Evolutionary conservation across 1,140 invertebrate species (phyloP).

Genomic region (Drosophila takahashii): DNA sequence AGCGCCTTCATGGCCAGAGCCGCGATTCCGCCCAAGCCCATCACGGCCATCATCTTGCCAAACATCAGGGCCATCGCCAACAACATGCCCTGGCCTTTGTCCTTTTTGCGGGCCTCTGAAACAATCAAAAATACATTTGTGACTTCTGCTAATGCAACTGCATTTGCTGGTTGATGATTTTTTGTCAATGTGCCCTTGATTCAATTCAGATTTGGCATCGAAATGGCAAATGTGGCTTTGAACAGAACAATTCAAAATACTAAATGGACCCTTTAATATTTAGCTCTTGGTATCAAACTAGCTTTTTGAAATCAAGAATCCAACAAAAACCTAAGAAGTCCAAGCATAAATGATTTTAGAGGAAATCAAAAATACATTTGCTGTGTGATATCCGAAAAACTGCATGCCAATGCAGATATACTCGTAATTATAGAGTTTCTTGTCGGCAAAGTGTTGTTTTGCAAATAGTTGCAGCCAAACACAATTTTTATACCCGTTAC

Average conservation of each 20-base stretch:
- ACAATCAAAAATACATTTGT: slow-evolving; percentile 45
- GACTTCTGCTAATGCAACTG: slow-evolving; percentile 8
- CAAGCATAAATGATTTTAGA: not conserved
- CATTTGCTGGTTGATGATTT: not conserved
- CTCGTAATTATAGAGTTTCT: no score
- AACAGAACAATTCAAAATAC: slow-evolving; percentile 2
- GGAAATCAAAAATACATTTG: not conserved
- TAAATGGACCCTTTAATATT: not conserved
- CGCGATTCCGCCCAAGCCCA: slow-evolving; percentile 89
- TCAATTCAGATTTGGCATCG: slow-evolving; percentile 11
- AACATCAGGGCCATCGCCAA: slow-evolving; percentile 90
- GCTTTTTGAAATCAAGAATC: not conserved
- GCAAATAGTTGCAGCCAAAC: no score
- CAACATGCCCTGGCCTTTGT: slow-evolving; percentile 86
- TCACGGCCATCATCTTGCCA: slow-evolving; percentile 89
- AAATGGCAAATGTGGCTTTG: not conserved
- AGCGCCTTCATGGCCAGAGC: slow-evolving; percentile 90
- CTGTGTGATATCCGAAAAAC: not conserved
- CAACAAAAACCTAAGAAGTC: not conserved
- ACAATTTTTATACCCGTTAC: no score
- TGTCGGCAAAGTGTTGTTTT: no score
- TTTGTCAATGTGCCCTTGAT: not conserved
- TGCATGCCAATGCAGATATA: not conserved
- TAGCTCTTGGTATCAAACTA: not conserved
- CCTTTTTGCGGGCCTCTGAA: slow-evolving; percentile 86